Base-by-base conservation (phyloP, 92 coral and sea anemone genomes). In the Phenganax stokvisi region DNA sequence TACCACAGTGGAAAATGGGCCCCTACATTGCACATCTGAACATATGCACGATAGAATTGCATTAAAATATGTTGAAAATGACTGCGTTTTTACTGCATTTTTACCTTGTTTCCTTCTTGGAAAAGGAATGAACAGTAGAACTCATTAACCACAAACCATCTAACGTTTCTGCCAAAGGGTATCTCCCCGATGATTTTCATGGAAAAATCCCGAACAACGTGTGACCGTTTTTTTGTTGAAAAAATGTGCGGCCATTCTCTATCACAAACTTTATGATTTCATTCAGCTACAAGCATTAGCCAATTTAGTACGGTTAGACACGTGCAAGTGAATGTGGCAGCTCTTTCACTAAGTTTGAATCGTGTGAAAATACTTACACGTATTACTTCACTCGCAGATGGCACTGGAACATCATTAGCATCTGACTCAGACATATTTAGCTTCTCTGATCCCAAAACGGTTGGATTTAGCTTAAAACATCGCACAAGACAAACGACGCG, bases 61-160 rank as follows among this genome's bases (percentile, higher is more conserved):
- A 59, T 59, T 13, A 13, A 20, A 13, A 59, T 59, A 13, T 13
- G 65, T 13, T 25, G 65, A 25, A 59, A 25, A 25, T 59, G 16
- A 13, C n/a, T 0, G 65, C 47, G 53, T 27, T 9, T 29, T 20
- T 27, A 13, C n/a, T 59, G 65, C 47, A 2, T 27, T 9, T 29
- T 20, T 27, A 69, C 74, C 74, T 69, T 69, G 74, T 69, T 69
- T 69, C 74, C 44, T 69, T 69, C 55, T 12, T 69, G 12, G 74
- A 69, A 29, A 69, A 69, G 30, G 53, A 27, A 51, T 20, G 74
- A 7, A 52, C 74, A 25, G 53, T 9, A 51, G 10, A 69, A 51
- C 53, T 69, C 55, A 69, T 9, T 51, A 69, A 51, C 74, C 74
- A 69, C 55, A 20, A 51, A 7, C 52, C 74, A 0, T 69, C 11